phyloP scores from a whole-genome alignment of 2,888 invertebrate species.

The Apodemia mormo region DNA sequence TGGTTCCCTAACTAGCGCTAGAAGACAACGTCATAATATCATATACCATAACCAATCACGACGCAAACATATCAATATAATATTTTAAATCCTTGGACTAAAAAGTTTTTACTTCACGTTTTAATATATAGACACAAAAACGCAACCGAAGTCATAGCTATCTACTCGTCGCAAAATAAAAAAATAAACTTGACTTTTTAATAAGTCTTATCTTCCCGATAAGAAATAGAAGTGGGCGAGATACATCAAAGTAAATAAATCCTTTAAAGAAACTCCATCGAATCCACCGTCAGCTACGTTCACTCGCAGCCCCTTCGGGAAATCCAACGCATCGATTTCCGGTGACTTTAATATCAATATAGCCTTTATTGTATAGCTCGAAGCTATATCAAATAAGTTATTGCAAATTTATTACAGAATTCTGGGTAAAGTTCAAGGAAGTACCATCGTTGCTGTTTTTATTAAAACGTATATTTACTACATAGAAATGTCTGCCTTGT shows the following conservation, averaged over 20 bases:
- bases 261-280: constrained; percentile 42
- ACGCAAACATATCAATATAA: too few relatives aligned
- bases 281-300: constrained; percentile 45
- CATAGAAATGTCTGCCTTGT: too few relatives aligned
- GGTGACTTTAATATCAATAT: constrained; percentile 34
- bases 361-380: constrained; percentile 28
- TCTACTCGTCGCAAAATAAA: too few relatives aligned
- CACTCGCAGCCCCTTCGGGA: constrained; percentile 52
- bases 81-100: too few relatives aligned
- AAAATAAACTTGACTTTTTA: background rate
- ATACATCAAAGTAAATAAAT: constrained; percentile 36
- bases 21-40: too few relatives aligned
- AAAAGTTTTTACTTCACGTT: too few relatives aligned
- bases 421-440: background rate
- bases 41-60: too few relatives aligned
- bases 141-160: too few relatives aligned
- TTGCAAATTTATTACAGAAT: constrained; percentile 4
- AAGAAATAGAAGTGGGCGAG: constrained; percentile 6
- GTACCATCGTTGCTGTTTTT: background rate
- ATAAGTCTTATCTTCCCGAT: constrained; percentile 5
- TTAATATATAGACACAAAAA: too few relatives aligned
- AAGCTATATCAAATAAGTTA: constrained; percentile 15
- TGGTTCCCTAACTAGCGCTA: too few relatives aligned
- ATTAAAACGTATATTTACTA: too few relatives aligned
- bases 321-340: constrained; percentile 53